Evolutionary conservation across 2,888 invertebrate species (phyloP).

Genomic region (Dysmachus trigonus): DNA sequence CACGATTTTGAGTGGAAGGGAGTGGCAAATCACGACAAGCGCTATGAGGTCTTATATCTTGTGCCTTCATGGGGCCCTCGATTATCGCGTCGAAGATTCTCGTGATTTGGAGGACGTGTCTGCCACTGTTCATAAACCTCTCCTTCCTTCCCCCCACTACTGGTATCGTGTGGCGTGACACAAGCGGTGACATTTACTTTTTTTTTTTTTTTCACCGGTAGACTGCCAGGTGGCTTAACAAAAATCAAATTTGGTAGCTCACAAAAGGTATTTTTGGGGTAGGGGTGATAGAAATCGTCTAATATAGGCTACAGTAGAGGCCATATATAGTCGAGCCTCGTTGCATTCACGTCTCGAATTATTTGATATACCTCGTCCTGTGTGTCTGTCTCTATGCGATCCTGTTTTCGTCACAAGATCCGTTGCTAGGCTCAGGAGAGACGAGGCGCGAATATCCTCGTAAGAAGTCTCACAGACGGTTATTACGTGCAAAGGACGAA

Average conservation of each 20-base stretch:
- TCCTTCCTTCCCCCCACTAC: too few relatives aligned
- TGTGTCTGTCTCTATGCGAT: neutral
- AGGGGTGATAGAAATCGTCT: neutral
- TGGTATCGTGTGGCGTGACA: neutral
- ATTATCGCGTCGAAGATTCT: neutral
- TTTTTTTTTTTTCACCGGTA: neutral
- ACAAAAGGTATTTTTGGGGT: neutral
- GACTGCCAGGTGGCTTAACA: conserved; percentile 13
- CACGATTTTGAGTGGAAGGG: neutral
- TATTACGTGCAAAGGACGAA: conserved; percentile 8
- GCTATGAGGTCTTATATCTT: neutral
- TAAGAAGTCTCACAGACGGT: conserved; percentile 20
- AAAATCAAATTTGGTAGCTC: conserved; percentile 13
- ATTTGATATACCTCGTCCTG: neutral
- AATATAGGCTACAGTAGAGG: neutral
- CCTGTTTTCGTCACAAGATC: neutral
- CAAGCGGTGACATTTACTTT: neutral
- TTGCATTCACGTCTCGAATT: conserved; percentile 10
- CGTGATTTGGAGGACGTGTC: neutral
- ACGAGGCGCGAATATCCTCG: neutral
- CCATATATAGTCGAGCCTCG: neutral
- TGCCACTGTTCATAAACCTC: neutral
- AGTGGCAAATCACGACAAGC: neutral
- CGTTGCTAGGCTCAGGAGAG: neutral
- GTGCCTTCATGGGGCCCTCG: neutral